Base-by-base conservation (phyloP, 92 coral and sea anemone species). In the Actinernus sp. region DNA sequence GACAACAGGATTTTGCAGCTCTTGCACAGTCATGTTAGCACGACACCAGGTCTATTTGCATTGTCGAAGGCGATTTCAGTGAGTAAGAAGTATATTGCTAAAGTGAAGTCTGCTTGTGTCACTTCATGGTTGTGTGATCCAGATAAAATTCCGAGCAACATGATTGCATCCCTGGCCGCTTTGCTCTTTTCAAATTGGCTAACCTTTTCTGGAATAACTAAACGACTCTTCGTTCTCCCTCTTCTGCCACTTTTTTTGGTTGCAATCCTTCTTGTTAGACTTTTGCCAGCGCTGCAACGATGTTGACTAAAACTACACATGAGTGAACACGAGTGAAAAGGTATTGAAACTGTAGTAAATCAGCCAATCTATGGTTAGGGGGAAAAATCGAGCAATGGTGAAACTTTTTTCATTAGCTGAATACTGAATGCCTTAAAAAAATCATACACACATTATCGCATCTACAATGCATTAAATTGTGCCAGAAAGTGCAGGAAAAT, bases 21-120 rank as follows among this genome's bases (percentile, higher is more conserved):
- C 90, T 22, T 54, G 2, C n/a, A 77, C 41, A 1, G 90, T 77
- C 90, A 88, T 88, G 54, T 53, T 50, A 18, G 90, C 73, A 78
- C 75, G 12, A 83, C 88, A 0, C 95, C 86, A 2, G 90, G 63
- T 3, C 80, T 58, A 51, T 77, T 77, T 5, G 79, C 87, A 64
- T 82, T 88, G 68, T 88, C 83, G 1, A 76, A 59, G 20, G 67
- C 10, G 0, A 88, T 73, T 58, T 87, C 80, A 1, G 89, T 61
- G 4, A 82, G 31, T 13, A 87, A 71, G 31, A 78, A 81, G 52
- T 83, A 73, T 25, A 66, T 40, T 12, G 75, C 78, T 28, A 68
- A 43, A 0, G 79, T 83, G 34, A 26, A 83, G 31, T 17, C 61
- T 0, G 31, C 34, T 33, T 82, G 82, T 2, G 76, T n/a, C n/a